phyloP scores from a whole-genome alignment of 2,797 vertebrate species.

The Chelonia mydas region DNA sequence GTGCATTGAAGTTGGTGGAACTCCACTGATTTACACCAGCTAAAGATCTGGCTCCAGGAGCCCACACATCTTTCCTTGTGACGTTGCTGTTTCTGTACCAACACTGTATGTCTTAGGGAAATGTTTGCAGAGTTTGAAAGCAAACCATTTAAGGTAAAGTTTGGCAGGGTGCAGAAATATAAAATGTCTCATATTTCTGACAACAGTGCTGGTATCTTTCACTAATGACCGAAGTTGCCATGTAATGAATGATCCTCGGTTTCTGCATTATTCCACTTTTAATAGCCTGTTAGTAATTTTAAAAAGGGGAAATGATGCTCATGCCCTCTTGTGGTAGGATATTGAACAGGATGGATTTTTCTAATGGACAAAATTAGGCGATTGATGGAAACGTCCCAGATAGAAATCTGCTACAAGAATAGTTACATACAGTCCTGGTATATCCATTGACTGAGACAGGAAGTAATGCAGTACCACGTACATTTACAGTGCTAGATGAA shows the following conservation, averaged over 20 bases:
- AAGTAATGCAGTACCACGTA: not conserved
- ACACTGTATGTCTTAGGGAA: not conserved
- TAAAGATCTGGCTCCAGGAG: slow-evolving; percentile 11
- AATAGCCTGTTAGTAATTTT: not conserved
- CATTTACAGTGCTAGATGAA: slow-evolving; percentile 16
- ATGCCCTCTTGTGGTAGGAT: slow-evolving; percentile 71
- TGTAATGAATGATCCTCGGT: slow-evolving; percentile 21
- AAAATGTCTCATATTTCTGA: slow-evolving; percentile 4
- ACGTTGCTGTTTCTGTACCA: slow-evolving; percentile 29
- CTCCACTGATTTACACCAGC: slow-evolving; percentile 50
- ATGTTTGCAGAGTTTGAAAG: slow-evolving; percentile 31
- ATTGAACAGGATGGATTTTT: slow-evolving; percentile 5
- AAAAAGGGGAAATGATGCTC: slow-evolving; percentile 53
- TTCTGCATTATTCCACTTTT: slow-evolving; percentile 5
- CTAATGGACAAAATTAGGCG: slow-evolving; percentile 21
- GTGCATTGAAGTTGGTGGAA: slow-evolving; percentile 34
- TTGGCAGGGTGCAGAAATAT: slow-evolving; percentile 30
- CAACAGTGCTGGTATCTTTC: slow-evolving; percentile 30
- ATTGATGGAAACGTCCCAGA: slow-evolving; percentile 40
- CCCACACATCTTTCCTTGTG: slow-evolving; percentile 19
- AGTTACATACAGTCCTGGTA: slow-evolving; percentile 8
- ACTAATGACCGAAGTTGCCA: slow-evolving; percentile 43
- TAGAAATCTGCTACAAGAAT: slow-evolving; percentile 11
- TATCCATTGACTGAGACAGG: slow-evolving; percentile 32
- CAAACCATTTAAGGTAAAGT: slow-evolving; percentile 39